Conservation (phyloP, 2,797 vertebrate species). For the Gadopsis marmoratus region DNA sequence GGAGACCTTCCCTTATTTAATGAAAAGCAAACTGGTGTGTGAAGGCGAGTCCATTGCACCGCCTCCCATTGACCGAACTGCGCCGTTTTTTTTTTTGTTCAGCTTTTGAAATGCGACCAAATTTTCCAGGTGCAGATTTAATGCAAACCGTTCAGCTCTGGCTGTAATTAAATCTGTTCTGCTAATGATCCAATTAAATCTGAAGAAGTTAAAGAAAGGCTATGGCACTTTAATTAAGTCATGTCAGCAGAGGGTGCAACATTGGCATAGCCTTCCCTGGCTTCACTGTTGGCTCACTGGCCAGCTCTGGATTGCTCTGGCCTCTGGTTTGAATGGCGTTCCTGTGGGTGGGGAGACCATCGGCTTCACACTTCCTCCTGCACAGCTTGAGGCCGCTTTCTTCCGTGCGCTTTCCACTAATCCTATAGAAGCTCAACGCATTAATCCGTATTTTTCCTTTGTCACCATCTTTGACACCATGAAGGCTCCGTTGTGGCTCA, state of each 20-base stretch:
- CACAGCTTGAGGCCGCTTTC: slow-evolving; percentile 41
- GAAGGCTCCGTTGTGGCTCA: slow-evolving; percentile 39
- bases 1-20: too few species aligned
- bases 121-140: slow-evolving; percentile 72
- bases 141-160: slow-evolving; percentile 60
- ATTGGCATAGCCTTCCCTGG: slow-evolving; percentile 53
- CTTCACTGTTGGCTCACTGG: slow-evolving; percentile 56
- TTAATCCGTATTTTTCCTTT: slow-evolving; percentile 43
- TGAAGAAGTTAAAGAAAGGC: slow-evolving; percentile 72
- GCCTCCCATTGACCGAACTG: slow-evolving; percentile 36
- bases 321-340: slow-evolving; percentile 49
- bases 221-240: slow-evolving; percentile 75
- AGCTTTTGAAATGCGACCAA: slow-evolving; percentile 62
- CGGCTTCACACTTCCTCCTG: slow-evolving; percentile 28
- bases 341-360: slow-evolving; percentile 37
- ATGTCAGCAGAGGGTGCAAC: slow-evolving; percentile 69
- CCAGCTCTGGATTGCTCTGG: slow-evolving; percentile 40
- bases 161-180: slow-evolving; percentile 78
- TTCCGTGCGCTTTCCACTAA: slow-evolving; percentile 45
- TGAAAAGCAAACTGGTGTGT: background rate
- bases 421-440: slow-evolving; percentile 59
- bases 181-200: slow-evolving; percentile 80
- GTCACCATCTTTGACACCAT: slow-evolving; percentile 23
- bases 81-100: slow-evolving; percentile 43
- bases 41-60: background rate